Conservation (phyloP, 2,113 vertebrate genomes). For the Macrotus californicus region DNA sequence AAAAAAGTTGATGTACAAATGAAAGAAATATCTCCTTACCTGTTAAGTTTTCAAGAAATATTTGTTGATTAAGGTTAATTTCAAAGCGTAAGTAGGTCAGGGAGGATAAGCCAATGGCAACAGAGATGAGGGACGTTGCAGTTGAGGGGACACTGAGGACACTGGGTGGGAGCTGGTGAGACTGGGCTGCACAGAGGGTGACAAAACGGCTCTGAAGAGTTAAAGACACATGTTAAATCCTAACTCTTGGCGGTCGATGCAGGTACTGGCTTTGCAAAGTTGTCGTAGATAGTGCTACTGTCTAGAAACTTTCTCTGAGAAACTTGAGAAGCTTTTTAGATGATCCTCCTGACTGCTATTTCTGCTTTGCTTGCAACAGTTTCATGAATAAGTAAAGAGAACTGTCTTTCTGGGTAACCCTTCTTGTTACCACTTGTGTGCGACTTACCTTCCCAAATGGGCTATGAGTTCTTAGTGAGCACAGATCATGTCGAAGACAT, state of each 20-base stretch:
- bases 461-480: not conserved
- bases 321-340: not conserved
- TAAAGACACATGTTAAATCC: not conserved
- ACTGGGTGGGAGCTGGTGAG: not conserved
- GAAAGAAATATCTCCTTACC: not conserved
- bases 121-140: not conserved
- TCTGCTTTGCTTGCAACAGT: not conserved
- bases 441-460: not conserved
- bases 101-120: not conserved
- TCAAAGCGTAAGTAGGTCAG: not conserved
- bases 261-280: not conserved
- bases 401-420: not conserved
- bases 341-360: not conserved
- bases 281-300: not conserved
- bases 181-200: not conserved
- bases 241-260: not conserved
- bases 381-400: not conserved
- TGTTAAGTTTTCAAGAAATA: not conserved
- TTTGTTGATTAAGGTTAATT: not conserved
- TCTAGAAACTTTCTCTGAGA: not conserved
- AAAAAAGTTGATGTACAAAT: not conserved
- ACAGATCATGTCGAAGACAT: not conserved
- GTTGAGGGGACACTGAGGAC: not conserved
- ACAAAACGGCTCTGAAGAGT: not conserved
- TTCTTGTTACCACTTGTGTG: not conserved